Percentiles rank a stretch among this genome's conserved stretches.
Conservation (phyloP, 2,888 invertebrate genomes). For the Morpho deidamia region DNA sequence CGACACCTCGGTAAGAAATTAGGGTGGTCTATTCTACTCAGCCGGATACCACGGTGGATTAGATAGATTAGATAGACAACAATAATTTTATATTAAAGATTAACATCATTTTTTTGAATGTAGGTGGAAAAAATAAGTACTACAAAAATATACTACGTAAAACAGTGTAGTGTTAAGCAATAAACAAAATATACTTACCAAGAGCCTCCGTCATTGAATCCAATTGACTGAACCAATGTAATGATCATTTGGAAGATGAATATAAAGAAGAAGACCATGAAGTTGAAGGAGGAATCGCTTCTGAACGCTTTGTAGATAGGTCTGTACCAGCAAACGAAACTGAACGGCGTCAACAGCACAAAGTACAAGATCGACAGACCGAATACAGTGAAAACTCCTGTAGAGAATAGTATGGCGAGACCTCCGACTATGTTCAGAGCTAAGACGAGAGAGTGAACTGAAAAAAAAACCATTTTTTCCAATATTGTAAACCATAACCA, state of each 20-base stretch:
- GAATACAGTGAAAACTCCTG: conserved; percentile 83
- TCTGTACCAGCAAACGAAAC: conserved; percentile 99
- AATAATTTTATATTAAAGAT: too few relatives aligned
- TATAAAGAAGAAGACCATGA: conserved; percentile 99
- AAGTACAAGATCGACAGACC: conserved; percentile 94
- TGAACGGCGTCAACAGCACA: conserved; percentile 95
- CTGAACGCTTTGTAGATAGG: conserved; percentile 99
- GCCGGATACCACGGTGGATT: too few relatives aligned
- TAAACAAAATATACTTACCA: conserved; percentile 81
- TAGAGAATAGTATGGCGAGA: conserved; percentile 84
- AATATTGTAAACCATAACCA: too few relatives aligned
- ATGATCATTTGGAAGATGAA: conserved; percentile 97
- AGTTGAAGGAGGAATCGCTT: conserved; percentile 99
- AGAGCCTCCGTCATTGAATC: conserved; percentile 89
- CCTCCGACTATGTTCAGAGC: conserved; percentile 92
- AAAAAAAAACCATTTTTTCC: conserved; percentile 42
- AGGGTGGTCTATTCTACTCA: too few relatives aligned
- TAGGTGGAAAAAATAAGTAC: too few relatives aligned
- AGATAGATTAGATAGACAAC: too few relatives aligned
- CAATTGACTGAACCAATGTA: conserved; percentile 92
- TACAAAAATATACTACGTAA: too few relatives aligned
- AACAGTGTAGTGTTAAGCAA: background rate
- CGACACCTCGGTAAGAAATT: too few relatives aligned
- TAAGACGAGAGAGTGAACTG: conserved; percentile 94
- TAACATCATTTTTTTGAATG: too few relatives aligned